phyloP scores from a whole-genome alignment of 2,113 vertebrate genomes.

The Sapayoa aenigma region DNA sequence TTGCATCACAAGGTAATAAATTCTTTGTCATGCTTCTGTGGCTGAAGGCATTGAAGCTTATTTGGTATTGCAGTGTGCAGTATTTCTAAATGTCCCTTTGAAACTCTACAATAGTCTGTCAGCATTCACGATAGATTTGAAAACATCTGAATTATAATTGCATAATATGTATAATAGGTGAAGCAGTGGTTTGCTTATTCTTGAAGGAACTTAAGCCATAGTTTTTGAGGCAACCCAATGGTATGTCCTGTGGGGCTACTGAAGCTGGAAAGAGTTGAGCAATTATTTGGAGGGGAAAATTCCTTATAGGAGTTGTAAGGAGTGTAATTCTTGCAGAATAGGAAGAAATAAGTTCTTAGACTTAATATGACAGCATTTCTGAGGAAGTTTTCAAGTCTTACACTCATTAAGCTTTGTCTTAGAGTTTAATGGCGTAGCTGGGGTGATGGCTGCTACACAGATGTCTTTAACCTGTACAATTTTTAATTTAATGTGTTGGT shows the following conservation, averaged over 20 bases:
- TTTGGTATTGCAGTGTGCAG: background rate
- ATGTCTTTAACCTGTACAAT: background rate
- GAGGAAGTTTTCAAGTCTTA: background rate
- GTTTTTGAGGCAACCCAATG: background rate
- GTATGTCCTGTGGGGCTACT: background rate
- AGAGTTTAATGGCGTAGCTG: background rate
- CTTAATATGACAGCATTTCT: background rate
- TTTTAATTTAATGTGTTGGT: background rate
- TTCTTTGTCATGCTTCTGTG: background rate
- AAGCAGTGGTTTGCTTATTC: background rate
- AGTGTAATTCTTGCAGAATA: background rate
- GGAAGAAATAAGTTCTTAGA: background rate
- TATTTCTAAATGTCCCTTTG: background rate
- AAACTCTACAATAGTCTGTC: background rate
- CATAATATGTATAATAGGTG: background rate
- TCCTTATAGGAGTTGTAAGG: background rate
- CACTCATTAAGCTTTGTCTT: background rate
- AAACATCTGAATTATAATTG: background rate
- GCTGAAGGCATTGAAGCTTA: background rate
- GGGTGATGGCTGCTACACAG: background rate
- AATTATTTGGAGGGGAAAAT: background rate
- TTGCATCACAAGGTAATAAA: constrained; percentile 89
- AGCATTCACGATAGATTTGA: background rate
- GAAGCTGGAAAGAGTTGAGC: background rate
- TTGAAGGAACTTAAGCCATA: background rate